A percentile compares a stretch with the other conserved stretches of the same genome.
These are phyloP conservation scores for Acanthornis magna DNA, from an alignment of 2,797 vertebrate species.

Conservation along the genomic window DNA sequence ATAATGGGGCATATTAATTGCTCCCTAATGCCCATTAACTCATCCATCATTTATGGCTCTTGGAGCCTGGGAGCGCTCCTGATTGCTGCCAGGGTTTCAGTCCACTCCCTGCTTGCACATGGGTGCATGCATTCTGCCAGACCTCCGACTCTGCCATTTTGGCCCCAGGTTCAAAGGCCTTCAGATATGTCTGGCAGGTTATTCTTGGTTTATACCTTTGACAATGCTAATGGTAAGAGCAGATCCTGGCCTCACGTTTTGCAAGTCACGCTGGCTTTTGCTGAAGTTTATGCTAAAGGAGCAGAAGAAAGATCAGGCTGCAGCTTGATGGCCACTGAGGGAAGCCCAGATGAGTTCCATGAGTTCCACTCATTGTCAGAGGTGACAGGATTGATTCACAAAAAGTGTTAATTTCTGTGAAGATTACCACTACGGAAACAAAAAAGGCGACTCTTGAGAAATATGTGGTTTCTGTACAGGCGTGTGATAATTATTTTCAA, in stretches of 20 bases:
- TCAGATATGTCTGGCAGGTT: constrained; percentile 7
- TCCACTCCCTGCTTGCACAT: not conserved
- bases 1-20: constrained; percentile 47
- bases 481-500: not conserved
- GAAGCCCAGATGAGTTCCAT: not conserved
- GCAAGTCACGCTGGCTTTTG: not conserved
- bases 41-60: constrained; percentile 43
- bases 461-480: not conserved
- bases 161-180: constrained; percentile 32
- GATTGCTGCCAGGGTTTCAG: constrained; percentile 35
- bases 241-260: not conserved
- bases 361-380: not conserved
- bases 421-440: not conserved
- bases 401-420: not conserved
- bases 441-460: not conserved
- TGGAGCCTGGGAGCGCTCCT: constrained; percentile 38
- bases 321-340: not conserved
- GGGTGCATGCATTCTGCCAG: not conserved
- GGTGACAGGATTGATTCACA: not conserved
- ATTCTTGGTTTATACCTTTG: not conserved
- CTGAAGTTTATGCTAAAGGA: not conserved
- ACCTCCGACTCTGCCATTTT: constrained; percentile 34
- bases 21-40: constrained; percentile 43
- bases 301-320: not conserved
- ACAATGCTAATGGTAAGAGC: not conserved